These are phyloP conservation scores for Epinephelus coioides DNA, from an alignment of 2,797 vertebrate genomes.

Conservation along the genomic window DNA sequence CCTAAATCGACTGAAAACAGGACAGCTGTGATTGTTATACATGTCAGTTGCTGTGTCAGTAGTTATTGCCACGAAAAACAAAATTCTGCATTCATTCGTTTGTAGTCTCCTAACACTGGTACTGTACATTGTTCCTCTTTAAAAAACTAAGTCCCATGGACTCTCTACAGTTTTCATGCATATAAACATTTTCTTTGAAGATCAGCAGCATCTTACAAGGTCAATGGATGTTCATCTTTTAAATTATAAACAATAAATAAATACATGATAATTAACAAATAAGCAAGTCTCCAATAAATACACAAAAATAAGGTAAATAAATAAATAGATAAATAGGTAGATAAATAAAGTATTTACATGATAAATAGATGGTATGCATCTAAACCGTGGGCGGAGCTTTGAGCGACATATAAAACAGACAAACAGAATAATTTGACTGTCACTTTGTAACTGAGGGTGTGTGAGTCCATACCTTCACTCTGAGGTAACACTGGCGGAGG, in stretches of 20 bases:
- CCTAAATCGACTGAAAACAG: constrained; percentile 85
- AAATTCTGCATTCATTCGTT: constrained; percentile 83
- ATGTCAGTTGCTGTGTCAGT: constrained; percentile 84
- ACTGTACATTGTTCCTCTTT: constrained; percentile 90
- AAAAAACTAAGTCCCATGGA: constrained; percentile 87
- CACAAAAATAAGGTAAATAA: constrained; percentile 80
- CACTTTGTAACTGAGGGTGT: constrained; percentile 88
- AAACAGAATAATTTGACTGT: constrained; percentile 73
- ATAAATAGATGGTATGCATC: constrained; percentile 84
- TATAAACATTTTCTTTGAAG: constrained; percentile 92
- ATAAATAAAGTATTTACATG: constrained; percentile 86
- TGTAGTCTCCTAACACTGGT: constrained; percentile 77
- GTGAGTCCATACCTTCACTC: constrained; percentile 84
- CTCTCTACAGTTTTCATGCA: constrained; percentile 92
- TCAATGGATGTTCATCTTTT: constrained; percentile 85
- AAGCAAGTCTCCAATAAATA: constrained; percentile 82
- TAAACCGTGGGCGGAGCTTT: constrained; percentile 80
- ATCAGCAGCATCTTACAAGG: constrained; percentile 91
- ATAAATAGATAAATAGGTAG: constrained; percentile 80
- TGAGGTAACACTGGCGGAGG: constrained; percentile 84
- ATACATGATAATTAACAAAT: constrained; percentile 78
- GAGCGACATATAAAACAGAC: constrained; percentile 81
- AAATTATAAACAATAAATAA: constrained; percentile 84
- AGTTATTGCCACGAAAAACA: constrained; percentile 87
- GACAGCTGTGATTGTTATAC: constrained; percentile 87